Base-by-base conservation (phyloP, 1,140 invertebrate genomes). In the Drosophila prosaltans region DNA sequence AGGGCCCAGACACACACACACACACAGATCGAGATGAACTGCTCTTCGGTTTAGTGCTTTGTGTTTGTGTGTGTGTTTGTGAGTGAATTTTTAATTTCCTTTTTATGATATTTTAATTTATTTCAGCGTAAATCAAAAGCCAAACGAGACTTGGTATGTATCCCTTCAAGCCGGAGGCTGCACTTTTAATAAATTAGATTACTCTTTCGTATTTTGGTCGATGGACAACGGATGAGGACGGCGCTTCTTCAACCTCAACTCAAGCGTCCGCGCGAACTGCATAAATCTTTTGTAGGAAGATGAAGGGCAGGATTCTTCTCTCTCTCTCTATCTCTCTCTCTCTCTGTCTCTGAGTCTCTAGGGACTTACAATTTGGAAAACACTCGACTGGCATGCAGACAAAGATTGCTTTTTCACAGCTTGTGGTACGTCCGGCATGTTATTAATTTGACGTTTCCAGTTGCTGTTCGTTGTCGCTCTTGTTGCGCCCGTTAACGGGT, bases 41-140 rank as follows among this genome's bases (percentile, higher is more conserved):
- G 60, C 51, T 59, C 30, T 41, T 51, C 2, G 24, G 55, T 48
- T 26, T 24, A 43, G 57, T 45, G 54, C 54, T 54, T 57, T 28
- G 21, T 60, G 48, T 32, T 73, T 86, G 78, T 21, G 45, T 80
- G 32, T 36, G 32, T 36, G 3, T 82, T 69, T 86, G 63, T 77
- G 84, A 91, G 81, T 90, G 90, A 91, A 91, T 91, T 91, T 51
- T 91, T 91, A 91, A 91, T 91, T 91, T 91, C 86, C 83, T 91
- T 91, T 91, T 91, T 91, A 91, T 90, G 85, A 91, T 91, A 91
- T 91, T 91, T 91, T 91, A 91, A 91, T 91, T 91, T 91, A 91
- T 91, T 91, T 91, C 74, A 78, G 86, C 88, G 86, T 91, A 91
- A 91, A 91, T 91, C 90, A 91, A 89, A 88, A 89, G 58, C 78